Evolutionary conservation across 2,888 invertebrate species (phyloP).

Genomic region (Morpho achilles): DNA sequence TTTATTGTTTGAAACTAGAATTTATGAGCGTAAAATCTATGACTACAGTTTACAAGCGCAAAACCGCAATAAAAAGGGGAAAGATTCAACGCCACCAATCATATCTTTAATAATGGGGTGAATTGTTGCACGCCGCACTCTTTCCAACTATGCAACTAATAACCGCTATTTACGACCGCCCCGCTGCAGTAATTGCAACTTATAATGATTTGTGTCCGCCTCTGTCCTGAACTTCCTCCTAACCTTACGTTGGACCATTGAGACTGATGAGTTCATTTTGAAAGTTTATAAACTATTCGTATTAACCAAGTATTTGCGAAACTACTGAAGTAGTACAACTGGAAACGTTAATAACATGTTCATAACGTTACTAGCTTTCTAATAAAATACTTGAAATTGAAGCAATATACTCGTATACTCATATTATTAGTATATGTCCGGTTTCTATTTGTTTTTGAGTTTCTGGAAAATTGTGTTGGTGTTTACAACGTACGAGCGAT

Average conservation of each 20-base stretch:
- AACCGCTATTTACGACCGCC: slow-evolving; percentile 59
- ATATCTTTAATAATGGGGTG: slow-evolving; percentile 33
- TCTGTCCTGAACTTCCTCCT: slow-evolving; percentile 49
- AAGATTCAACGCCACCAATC: slow-evolving; percentile 27
- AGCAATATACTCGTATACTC: too few species aligned
- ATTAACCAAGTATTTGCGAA: slow-evolving; percentile 24
- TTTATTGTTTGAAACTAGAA: too few species aligned
- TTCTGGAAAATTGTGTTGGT: too few species aligned
- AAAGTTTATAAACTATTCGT: slow-evolving; percentile 27
- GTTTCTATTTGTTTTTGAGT: too few species aligned
- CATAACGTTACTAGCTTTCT: background rate
- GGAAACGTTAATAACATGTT: slow-evolving; percentile 13
- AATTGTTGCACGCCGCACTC: slow-evolving; percentile 41
- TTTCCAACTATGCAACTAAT: slow-evolving; percentile 69
- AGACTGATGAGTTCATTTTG: slow-evolving; percentile 28
- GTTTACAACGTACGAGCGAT: too few species aligned
- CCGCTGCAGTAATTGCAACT: slow-evolving; percentile 63
- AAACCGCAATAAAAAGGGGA: slow-evolving; percentile 14
- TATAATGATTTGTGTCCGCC: slow-evolving; percentile 64
- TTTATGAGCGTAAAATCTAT: too few species aligned
- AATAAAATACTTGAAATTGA: background rate
- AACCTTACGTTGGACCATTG: slow-evolving; percentile 28
- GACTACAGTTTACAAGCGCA: background rate
- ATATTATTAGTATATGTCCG: too few species aligned
- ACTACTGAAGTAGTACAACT: slow-evolving; percentile 17